Base-by-base conservation (phyloP, 2,888 invertebrate genomes). In the Theretra japonica region DNA sequence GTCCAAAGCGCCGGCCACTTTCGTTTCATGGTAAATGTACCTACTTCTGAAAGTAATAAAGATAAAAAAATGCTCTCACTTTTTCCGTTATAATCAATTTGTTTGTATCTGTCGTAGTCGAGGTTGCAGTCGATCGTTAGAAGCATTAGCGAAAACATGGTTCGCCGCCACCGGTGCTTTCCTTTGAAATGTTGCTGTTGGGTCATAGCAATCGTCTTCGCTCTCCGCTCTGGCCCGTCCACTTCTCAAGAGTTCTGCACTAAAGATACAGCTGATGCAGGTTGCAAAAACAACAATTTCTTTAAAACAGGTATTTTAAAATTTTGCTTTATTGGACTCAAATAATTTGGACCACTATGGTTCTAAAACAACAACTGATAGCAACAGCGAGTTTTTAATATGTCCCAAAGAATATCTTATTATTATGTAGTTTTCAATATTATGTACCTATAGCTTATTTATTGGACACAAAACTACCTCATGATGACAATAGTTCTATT, bases 11-110 rank as follows among this genome's bases (percentile, higher is more conserved):
- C 73, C 75, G 74, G 80, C 78, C 82, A 84, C 91, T 91, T 91
- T 92, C 90, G 90, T 91, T 91, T 91, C 85, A 90, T 90, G 90
- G 83, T 85, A 82, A 83, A 79, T 82, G 78, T 86, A 86, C n/a
- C n/a, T n/a, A n/a, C 85, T 86, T 87, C 86, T 82, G 79, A 85
- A 83, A 83, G 82, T 80, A 81, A 82, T 78, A 79, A 78, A 82
- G 85, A 86, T 82, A 81, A 77, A 81, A 78, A 79, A 79, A 77
- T 76, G 79, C 88, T 87, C 81, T 88, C 86, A 85, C 88, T 80
- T 83, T 86, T 85, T 83, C 83, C 79, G 79, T 80, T 81, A 75
- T 76, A 87, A 86, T 86, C 88, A 85, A 91, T 91, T 84, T 90
- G 83, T 83, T 85, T 82, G 82, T 79, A 82, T 80, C 76, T 76